phyloP scores from a whole-genome alignment of 1,140 invertebrate genomes.

The Phymastichus coffea region DNA sequence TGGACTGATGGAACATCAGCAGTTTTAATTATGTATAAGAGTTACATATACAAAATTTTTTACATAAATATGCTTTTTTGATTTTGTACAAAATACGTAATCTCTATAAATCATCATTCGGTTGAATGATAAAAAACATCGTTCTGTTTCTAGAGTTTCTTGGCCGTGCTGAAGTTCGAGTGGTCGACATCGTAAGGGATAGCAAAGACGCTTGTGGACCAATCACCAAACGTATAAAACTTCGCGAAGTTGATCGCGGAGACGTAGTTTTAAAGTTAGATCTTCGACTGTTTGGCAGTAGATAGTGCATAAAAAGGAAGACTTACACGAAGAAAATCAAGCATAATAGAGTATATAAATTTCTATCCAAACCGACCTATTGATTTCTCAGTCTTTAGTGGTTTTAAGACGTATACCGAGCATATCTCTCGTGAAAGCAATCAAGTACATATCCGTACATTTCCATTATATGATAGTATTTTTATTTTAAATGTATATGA shows the following conservation, averaged over 20 bases:
- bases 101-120: not conserved
- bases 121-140: not conserved
- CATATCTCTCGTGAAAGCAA: constrained; percentile 11
- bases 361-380: not conserved
- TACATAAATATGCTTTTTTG: not conserved
- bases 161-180: constrained; percentile 72
- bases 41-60: constrained; percentile 16
- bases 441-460: constrained; percentile 7
- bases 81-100: not conserved
- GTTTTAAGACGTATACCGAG: not conserved
- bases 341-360: constrained; percentile 15
- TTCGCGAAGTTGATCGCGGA: constrained; percentile 73
- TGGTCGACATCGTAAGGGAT: constrained; percentile 68
- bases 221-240: constrained; percentile 66
- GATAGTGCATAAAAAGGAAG: constrained; percentile 13
- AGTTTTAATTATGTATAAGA: not conserved
- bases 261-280: constrained; percentile 74
- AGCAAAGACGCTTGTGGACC: constrained; percentile 66
- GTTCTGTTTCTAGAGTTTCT: constrained; percentile 67
- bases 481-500: constrained; percentile 23
- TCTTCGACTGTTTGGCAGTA: constrained; percentile 65
- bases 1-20: no score
- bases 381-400: constrained; percentile 21
- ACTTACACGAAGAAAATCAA: constrained; percentile 4
- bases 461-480: constrained; percentile 21